Evolutionary conservation across 2,888 invertebrate genomes (phyloP).

Genomic region (Atethmia centrago): DNA sequence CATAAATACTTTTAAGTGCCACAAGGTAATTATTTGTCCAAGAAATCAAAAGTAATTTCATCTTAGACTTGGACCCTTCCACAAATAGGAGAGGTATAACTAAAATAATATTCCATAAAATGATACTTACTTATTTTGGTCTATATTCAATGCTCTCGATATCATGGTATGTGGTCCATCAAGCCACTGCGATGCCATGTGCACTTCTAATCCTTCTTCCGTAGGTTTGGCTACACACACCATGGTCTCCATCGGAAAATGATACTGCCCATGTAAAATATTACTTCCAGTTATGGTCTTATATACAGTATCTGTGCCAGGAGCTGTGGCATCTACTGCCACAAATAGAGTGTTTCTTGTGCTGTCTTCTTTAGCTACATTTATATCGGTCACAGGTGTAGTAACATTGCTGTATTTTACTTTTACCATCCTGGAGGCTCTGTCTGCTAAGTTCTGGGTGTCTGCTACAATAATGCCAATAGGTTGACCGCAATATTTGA

Average conservation of each 20-base stretch:
- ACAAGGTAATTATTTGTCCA: not conserved
- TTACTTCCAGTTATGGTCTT: constrained; percentile 76
- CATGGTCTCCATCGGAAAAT: constrained; percentile 93
- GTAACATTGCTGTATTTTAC: constrained; percentile 85
- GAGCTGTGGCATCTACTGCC: constrained; percentile 23
- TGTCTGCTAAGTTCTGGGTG: constrained; percentile 86
- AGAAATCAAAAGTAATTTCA: not conserved
- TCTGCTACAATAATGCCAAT: constrained; percentile 90
- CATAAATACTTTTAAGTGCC: not conserved
- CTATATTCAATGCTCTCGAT: constrained; percentile 86
- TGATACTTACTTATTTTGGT: constrained; percentile 75
- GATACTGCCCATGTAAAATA: constrained; percentile 91
- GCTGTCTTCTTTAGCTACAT: constrained; percentile 38
- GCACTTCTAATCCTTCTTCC: constrained; percentile 93
- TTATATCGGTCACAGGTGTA: constrained; percentile 46
- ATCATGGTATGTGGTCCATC: constrained; percentile 89
- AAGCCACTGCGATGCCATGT: constrained; percentile 90
- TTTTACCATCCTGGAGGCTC: constrained; percentile 89
- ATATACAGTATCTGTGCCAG: constrained; percentile 42
- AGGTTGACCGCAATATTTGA: constrained; percentile 73
- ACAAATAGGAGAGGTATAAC: too few relatives aligned
- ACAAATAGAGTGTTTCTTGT: constrained; percentile 21
- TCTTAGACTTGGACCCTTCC: too few relatives aligned
- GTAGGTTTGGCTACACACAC: constrained; percentile 91
- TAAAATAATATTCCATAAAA: too few relatives aligned